Evolutionary conservation across 2,797 vertebrate genomes (phyloP).

Genomic region (Hyperoplus lanceolatus): DNA sequence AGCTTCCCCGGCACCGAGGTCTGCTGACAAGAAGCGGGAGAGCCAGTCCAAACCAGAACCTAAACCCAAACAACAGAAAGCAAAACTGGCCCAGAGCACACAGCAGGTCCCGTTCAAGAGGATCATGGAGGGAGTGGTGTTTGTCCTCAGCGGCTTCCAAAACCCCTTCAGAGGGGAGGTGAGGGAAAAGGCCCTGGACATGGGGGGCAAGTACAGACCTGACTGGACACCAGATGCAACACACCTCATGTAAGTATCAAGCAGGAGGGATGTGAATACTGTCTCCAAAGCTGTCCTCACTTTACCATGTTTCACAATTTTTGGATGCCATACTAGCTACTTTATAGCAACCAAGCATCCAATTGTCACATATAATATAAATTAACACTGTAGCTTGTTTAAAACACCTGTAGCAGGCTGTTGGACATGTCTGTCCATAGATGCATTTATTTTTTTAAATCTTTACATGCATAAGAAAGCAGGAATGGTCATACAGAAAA

Average conservation of each 20-base stretch:
- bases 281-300: neutral
- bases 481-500: no score
- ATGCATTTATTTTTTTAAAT: neutral
- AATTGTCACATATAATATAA: neutral
- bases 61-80: slow-evolving; percentile 65
- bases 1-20: slow-evolving; percentile 71
- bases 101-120: slow-evolving; percentile 79
- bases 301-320: neutral
- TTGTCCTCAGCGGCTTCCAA: slow-evolving; percentile 94
- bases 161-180: slow-evolving; percentile 92
- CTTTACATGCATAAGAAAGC: no score
- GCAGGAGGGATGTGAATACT: neutral
- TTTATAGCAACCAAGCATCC: neutral
- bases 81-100: slow-evolving; percentile 26
- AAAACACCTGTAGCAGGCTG: neutral
- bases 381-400: neutral
- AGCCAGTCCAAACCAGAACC: slow-evolving; percentile 64
- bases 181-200: slow-evolving; percentile 91
- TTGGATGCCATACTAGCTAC: neutral
- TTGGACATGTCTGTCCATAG: neutral
- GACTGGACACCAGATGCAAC: slow-evolving; percentile 92
- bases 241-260: slow-evolving; percentile 90
- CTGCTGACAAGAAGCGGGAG: slow-evolving; percentile 72
- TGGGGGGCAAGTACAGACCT: slow-evolving; percentile 91
- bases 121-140: slow-evolving; percentile 90